Percentiles rank a stretch among this genome's conserved stretches.
Conservation (phyloP, 1,140 invertebrate species). For the Dinoponera quadriceps region DNA sequence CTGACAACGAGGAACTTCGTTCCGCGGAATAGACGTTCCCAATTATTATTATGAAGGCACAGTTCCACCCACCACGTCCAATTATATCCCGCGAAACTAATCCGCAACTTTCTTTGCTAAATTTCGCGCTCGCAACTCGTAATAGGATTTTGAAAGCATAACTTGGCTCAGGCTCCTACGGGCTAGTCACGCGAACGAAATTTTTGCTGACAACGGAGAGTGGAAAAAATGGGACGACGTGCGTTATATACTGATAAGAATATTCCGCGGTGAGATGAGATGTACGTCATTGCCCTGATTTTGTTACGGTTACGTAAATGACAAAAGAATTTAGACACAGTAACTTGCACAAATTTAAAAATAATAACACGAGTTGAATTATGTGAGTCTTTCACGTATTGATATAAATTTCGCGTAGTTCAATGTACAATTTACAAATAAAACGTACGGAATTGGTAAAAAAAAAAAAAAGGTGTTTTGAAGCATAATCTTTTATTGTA, state of each 20-base stretch:
- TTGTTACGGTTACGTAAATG: constrained; percentile 8
- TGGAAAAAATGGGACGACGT: constrained; percentile 36
- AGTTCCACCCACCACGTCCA: constrained; percentile 69
- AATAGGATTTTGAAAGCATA: constrained; percentile 73
- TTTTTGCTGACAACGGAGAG: constrained; percentile 47
- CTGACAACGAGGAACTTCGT: constrained; percentile 54
- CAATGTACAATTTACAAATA: not conserved
- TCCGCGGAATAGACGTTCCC: constrained; percentile 66
- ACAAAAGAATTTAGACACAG: constrained; percentile 26
- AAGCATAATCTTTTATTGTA: not conserved
- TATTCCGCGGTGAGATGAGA: constrained; percentile 27
- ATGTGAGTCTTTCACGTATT: not conserved
- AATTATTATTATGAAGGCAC: constrained; percentile 73
- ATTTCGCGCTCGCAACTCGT: constrained; percentile 68
- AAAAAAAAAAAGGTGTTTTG: constrained; percentile 7
- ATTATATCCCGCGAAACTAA: constrained; percentile 74
- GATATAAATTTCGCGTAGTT: constrained; percentile 12
- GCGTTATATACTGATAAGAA: constrained; percentile 42
- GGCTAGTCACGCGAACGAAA: constrained; percentile 67
- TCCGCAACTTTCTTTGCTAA: constrained; percentile 72
- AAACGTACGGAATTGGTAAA: not conserved
- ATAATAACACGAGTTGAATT: constrained; percentile 8
- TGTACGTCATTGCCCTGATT: constrained; percentile 25
- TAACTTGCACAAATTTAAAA: constrained; percentile 41
- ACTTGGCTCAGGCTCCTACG: constrained; percentile 42